Conservation (phyloP, 2,797 vertebrate genomes). For the Muraenolepis orangiensis region DNA sequence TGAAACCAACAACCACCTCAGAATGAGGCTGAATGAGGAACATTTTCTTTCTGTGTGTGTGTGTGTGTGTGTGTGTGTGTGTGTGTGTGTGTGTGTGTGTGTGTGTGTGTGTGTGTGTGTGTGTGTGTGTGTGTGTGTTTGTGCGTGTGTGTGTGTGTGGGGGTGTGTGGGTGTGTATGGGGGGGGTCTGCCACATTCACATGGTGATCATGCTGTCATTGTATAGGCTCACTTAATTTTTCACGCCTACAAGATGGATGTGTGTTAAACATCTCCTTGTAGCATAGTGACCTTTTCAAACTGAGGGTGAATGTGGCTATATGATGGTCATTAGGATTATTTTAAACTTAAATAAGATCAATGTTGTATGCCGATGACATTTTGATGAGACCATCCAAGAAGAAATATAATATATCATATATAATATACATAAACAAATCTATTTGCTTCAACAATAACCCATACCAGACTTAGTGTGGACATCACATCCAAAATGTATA, state of each 20-base stretch:
- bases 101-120: slow-evolving; percentile 20
- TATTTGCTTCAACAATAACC: no score
- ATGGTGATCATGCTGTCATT: slow-evolving; percentile 46
- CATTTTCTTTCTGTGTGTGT: slow-evolving; percentile 16
- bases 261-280: not conserved
- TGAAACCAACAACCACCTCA: slow-evolving; percentile 53
- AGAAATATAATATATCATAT: no score
- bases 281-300: no score
- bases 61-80: slow-evolving; percentile 22
- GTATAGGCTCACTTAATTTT: slow-evolving; percentile 21
- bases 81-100: slow-evolving; percentile 19
- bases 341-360: no score
- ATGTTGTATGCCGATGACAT: no score
- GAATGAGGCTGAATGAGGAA: slow-evolving; percentile 38
- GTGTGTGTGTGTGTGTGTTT: slow-evolving; percentile 5
- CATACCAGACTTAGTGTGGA: no score
- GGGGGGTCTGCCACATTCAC: slow-evolving; percentile 52
- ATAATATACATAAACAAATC: no score
- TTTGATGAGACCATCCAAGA: no score
- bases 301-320: no score
- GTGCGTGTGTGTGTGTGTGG: slow-evolving; percentile 17
- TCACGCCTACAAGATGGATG: slow-evolving; percentile 26
- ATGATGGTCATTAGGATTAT: no score
- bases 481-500: not conserved
- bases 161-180: slow-evolving; percentile 33